Evolutionary conservation across 2,113 vertebrate genomes (phyloP).

Genomic region (Ivindomyrus marchei): DNA sequence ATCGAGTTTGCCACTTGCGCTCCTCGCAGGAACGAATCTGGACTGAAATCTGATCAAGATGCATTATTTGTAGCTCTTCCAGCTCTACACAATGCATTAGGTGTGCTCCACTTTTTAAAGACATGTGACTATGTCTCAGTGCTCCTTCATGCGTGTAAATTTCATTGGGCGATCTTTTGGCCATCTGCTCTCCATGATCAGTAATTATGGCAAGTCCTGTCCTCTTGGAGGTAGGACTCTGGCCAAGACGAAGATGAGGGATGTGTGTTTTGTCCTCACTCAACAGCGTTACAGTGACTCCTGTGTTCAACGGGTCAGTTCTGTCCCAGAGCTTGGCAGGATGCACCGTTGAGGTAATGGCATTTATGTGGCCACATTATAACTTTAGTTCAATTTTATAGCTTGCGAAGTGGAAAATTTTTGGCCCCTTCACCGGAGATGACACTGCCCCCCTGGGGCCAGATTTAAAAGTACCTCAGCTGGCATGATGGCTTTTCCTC

Average conservation of each 20-base stretch:
- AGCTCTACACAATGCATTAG: background rate
- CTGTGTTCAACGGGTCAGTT: background rate
- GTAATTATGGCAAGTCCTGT: background rate
- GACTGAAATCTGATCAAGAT: background rate
- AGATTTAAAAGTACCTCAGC: background rate
- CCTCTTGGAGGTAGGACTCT: background rate
- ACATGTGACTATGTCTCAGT: background rate
- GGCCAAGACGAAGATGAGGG: background rate
- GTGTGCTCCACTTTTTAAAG: background rate
- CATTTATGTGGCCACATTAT: background rate
- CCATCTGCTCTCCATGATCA: background rate
- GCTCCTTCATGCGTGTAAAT: background rate
- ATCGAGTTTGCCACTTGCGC: background rate
- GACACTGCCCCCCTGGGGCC: background rate
- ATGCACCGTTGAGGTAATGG: background rate
- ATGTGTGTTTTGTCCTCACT: background rate
- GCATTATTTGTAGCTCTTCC: background rate
- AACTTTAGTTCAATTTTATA: background rate
- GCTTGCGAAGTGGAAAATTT: background rate
- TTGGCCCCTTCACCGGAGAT: background rate
- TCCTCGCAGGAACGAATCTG: background rate
- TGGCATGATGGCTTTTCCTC: background rate
- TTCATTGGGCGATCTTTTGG: background rate
- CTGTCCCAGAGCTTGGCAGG: background rate
- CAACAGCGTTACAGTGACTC: background rate